Percentiles rank a stretch among this genome's conserved stretches.
Evolutionary conservation across 2,888 invertebrate genomes (phyloP).

Genomic region (Cremastinae sp.): DNA sequence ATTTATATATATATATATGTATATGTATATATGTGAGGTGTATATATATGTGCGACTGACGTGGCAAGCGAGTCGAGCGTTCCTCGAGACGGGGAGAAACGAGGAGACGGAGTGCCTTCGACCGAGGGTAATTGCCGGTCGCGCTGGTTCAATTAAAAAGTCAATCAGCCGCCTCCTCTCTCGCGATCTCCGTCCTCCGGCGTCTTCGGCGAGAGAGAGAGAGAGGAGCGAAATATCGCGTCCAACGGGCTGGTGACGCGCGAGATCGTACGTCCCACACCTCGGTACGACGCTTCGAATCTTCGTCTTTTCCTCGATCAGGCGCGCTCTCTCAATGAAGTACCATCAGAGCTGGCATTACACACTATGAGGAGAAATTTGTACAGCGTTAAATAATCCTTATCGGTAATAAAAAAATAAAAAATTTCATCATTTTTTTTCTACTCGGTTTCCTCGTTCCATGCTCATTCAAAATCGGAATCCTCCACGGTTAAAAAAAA

Average conservation of each 20-base stretch:
- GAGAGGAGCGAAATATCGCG: slow-evolving; percentile 13
- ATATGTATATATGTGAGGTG: too few species aligned
- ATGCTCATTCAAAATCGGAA: too few species aligned
- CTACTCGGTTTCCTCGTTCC: too few species aligned
- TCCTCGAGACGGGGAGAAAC: slow-evolving; percentile 46
- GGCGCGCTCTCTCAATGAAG: too few species aligned
- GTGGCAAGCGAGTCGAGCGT: neutral
- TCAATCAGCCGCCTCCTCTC: slow-evolving; percentile 74
- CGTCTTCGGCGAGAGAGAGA: slow-evolving; percentile 4
- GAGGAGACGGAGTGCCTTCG: slow-evolving; percentile 49
- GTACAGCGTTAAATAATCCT: too few species aligned
- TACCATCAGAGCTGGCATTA: too few species aligned
- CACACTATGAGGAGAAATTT: too few species aligned
- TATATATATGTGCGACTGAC: too few species aligned
- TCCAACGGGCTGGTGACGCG: slow-evolving; percentile 47
- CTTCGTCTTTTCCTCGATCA: neutral
- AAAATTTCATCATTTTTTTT: too few species aligned
- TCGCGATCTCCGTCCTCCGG: neutral
- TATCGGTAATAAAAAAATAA: too few species aligned
- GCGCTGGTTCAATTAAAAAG: slow-evolving; percentile 78
- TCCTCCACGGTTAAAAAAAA: neutral
- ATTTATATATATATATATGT: slow-evolving; percentile 14
- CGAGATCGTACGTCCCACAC: slow-evolving; percentile 29
- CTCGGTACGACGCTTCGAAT: slow-evolving; percentile 27
- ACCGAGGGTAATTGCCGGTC: slow-evolving; percentile 74